A percentile compares a stretch with the other conserved stretches of the same genome.
phyloP scores from a whole-genome alignment of 2,888 invertebrate species.

The Ochropleura plecta region DNA sequence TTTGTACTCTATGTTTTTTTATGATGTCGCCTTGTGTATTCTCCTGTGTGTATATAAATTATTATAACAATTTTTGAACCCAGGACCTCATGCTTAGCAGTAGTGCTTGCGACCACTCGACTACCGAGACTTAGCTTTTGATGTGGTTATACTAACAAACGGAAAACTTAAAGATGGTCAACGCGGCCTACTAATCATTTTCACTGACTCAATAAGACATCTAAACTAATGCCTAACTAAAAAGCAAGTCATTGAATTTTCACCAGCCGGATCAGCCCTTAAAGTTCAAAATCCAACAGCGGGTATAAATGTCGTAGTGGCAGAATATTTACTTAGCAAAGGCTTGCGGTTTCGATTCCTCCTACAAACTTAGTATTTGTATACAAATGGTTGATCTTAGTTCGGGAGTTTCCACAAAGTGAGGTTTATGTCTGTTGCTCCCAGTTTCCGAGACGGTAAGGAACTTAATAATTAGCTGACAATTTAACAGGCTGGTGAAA shows the following conservation, averaged over 20 bases:
- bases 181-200: background rate
- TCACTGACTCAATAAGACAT: background rate
- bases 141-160: constrained; percentile 4
- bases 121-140: background rate
- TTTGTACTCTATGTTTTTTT: no score
- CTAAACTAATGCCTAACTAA: no score
- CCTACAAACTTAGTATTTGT: constrained; percentile 28
- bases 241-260: background rate
- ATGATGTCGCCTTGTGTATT: no score
- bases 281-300: background rate
- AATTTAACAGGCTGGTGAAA: background rate
- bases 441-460: background rate
- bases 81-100: no score
- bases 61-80: no score
- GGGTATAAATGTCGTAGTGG: background rate
- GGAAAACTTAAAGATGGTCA: background rate
- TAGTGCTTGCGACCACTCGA: no score
- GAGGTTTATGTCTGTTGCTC: background rate
- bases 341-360: constrained; percentile 17
- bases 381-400: constrained; percentile 21
- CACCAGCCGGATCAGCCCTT: no score
- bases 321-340: background rate
- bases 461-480: background rate
- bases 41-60: no score
- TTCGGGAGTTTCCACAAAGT: constrained; percentile 4